These are phyloP conservation scores for Coccyzus lansbergi DNA, from an alignment of 2,797 vertebrate species.

Conservation along the genomic window DNA sequence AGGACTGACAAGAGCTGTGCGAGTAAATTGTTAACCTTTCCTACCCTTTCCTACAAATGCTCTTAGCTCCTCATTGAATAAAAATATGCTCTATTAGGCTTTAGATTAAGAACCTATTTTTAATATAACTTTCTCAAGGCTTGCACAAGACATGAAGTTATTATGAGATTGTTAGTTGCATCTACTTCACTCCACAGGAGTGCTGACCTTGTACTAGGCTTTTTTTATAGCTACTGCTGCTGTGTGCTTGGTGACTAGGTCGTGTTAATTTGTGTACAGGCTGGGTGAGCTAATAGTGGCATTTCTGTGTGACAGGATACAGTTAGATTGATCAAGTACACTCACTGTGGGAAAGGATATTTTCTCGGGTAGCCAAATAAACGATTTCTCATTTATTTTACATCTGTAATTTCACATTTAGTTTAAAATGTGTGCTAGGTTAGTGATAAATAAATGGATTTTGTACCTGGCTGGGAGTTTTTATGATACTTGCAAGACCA, in stretches of 20 bases:
- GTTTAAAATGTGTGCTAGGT: not conserved
- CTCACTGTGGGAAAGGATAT: not conserved
- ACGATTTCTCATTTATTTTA: not conserved
- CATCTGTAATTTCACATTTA: not conserved
- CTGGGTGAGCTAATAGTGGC: not conserved
- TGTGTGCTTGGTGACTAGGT: not conserved
- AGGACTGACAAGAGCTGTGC: not conserved
- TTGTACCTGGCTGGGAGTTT: not conserved
- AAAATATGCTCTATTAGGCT: not conserved
- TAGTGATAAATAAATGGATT: constrained; percentile 5
- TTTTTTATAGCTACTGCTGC: not conserved
- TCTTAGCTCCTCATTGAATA: not conserved
- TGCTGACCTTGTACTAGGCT: not conserved
- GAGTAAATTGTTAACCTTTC: constrained; percentile 10
- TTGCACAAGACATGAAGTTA: not conserved
- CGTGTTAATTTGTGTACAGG: accelerated
- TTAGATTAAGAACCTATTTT: not conserved
- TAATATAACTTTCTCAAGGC: not conserved
- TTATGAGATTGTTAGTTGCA: not conserved
- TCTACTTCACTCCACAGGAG: not conserved
- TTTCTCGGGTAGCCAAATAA: not conserved
- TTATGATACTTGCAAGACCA: not conserved
- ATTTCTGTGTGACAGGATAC: not conserved
- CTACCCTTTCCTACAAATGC: not conserved
- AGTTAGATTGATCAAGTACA: not conserved